These are phyloP conservation scores for Dendrophyllia cribrosa DNA, from an alignment of 64 coral and sea anemone species.

Conservation along the genomic window DNA sequence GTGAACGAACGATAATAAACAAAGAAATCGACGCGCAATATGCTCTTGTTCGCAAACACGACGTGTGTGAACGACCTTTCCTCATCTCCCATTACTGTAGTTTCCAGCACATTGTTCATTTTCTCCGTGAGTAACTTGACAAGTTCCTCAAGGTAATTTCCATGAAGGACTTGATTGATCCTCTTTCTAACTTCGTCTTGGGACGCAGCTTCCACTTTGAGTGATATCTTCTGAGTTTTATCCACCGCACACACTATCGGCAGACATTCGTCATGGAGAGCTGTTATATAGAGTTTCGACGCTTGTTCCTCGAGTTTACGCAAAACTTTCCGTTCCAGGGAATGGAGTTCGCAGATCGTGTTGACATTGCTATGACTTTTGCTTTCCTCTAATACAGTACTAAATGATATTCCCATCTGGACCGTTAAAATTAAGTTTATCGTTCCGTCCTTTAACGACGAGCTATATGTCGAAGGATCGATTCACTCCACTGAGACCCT, in stretches of 20 bases:
- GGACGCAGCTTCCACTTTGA: background rate
- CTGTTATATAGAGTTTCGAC: background rate
- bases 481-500: no score
- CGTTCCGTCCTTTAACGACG: no score
- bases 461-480: no score
- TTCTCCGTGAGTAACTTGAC: background rate
- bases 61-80: constrained; percentile 19
- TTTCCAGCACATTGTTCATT: constrained; percentile 30
- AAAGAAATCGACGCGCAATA: constrained; percentile 40
- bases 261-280: constrained; percentile 13
- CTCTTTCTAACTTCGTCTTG: background rate
- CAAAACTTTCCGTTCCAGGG: background rate
- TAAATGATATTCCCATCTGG: background rate
- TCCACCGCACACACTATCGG: constrained; percentile 39
- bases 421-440: background rate
- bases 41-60: constrained; percentile 56
- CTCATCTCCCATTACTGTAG: constrained; percentile 4
- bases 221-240: background rate
- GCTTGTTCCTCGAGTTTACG: constrained; percentile 17
- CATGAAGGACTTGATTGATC: background rate
- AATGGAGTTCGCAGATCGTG: constrained; percentile 5
- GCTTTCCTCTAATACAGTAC: background rate
- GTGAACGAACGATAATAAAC: constrained; percentile 31
- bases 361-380: background rate
- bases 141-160: constrained; percentile 42